A percentile compares a stretch with the other conserved stretches of the same genome.
These are phyloP conservation scores for Heliconius hewitsoni DNA, from an alignment of 1,140 invertebrate genomes.

Conservation along the genomic window DNA sequence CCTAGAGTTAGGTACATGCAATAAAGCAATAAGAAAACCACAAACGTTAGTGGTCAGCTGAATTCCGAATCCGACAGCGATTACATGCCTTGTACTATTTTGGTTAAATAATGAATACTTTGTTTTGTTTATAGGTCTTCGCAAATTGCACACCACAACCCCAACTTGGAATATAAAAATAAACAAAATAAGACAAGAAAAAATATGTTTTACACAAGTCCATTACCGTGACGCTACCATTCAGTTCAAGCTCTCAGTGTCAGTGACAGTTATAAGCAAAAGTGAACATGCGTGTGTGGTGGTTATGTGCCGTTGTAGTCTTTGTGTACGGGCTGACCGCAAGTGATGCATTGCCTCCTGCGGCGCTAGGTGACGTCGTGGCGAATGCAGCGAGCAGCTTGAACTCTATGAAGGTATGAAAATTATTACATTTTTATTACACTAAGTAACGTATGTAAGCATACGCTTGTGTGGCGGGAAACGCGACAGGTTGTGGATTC, in stretches of 20 bases:
- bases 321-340: constrained; percentile 30
- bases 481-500: too few relatives aligned
- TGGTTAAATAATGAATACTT: background rate
- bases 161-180: background rate
- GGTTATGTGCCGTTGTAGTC: constrained; percentile 54
- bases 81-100: background rate
- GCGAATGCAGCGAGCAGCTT: constrained; percentile 82
- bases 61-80: background rate
- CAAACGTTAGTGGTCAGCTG: background rate
- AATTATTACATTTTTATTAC: background rate
- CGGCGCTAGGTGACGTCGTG: constrained; percentile 82
- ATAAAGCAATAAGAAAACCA: background rate
- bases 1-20: background rate
- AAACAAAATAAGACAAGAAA: background rate
- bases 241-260: background rate
- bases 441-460: too few relatives aligned
- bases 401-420: constrained; percentile 81
- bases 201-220: constrained; percentile 17
- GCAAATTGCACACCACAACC: background rate
- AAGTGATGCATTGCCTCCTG: constrained; percentile 77
- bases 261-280: constrained; percentile 11
- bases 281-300: constrained; percentile 57
- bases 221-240: constrained; percentile 9
- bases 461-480: too few relatives aligned
- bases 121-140: background rate